Conservation (phyloP, 2,888 invertebrate species). For the Abscondita cerata region DNA sequence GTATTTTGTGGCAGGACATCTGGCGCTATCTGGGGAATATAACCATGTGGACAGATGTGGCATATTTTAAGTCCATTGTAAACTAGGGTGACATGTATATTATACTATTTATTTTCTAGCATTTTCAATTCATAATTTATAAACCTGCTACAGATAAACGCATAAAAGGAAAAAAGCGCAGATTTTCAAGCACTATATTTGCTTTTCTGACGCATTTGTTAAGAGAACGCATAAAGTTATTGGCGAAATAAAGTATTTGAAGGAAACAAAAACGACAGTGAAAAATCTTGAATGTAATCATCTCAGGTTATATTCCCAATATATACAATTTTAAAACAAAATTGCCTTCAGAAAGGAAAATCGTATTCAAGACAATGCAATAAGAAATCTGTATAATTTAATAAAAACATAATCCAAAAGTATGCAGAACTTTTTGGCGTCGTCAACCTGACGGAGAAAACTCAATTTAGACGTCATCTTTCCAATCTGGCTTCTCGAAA, state of each 20-base stretch:
- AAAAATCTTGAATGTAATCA: constrained; percentile 17
- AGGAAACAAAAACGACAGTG: constrained; percentile 17
- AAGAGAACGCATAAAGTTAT: constrained; percentile 15
- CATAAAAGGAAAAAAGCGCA: too few relatives aligned
- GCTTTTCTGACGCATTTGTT: too few relatives aligned
- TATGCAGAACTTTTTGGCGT: constrained; percentile 38
- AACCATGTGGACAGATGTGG: constrained; percentile 47
- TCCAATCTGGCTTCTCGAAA: constrained; percentile 38
- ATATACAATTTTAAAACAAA: constrained; percentile 25
- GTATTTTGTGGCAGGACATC: constrained; percentile 38
- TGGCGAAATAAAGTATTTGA: background rate
- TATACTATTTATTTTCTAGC: constrained; percentile 25
- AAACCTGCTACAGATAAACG: too few relatives aligned
- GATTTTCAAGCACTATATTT: too few relatives aligned
- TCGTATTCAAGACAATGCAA: constrained; percentile 32
- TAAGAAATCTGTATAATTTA: constrained; percentile 43
- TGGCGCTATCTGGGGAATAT: constrained; percentile 44
- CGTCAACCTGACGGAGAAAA: constrained; percentile 36
- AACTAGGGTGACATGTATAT: constrained; percentile 34
- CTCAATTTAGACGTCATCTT: constrained; percentile 41
- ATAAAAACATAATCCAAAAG: constrained; percentile 44
- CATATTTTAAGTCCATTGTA: constrained; percentile 44
- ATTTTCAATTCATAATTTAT: background rate
- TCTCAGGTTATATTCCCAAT: background rate
- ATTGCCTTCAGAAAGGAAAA: constrained; percentile 30